Evolutionary conservation across 2,888 invertebrate genomes (phyloP).

Genomic region (Maniola hyperantus): DNA sequence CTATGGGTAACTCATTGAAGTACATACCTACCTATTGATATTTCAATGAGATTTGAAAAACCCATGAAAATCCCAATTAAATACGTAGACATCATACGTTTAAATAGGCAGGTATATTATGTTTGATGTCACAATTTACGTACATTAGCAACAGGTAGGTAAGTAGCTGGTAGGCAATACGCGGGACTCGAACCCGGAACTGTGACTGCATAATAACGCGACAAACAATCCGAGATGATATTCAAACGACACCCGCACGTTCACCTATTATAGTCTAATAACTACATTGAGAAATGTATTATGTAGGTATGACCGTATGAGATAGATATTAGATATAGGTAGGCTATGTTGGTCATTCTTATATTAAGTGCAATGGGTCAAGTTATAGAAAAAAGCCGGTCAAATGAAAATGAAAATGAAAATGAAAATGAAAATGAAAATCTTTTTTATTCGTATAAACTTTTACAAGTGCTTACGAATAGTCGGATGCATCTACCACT

Average conservation of each 20-base stretch:
- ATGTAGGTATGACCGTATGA: too few relatives aligned
- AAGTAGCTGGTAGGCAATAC: background rate
- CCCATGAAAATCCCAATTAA: background rate
- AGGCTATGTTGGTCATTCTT: background rate
- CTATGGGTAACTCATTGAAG: background rate
- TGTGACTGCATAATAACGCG: slow-evolving; percentile 26
- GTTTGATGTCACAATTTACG: slow-evolving; percentile 23
- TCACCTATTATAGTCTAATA: slow-evolving; percentile 18
- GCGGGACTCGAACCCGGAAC: slow-evolving; percentile 23
- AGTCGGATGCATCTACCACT: too few relatives aligned
- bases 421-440: too few relatives aligned
- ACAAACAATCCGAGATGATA: slow-evolving; percentile 17
- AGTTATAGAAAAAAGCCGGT: background rate
- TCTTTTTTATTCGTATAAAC: too few relatives aligned
- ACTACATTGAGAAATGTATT: background rate
- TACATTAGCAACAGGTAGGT: slow-evolving; percentile 8
- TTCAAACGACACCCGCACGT: slow-evolving; percentile 10
- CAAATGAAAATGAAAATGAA: too few relatives aligned
- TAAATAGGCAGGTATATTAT: background rate
- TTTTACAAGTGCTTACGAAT: too few relatives aligned
- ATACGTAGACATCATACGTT: background rate
- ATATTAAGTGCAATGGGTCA: background rate
- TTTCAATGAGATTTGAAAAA: too few relatives aligned
- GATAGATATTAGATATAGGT: background rate
- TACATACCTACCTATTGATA: too few relatives aligned